Evolutionary conservation across 2,113 vertebrate genomes (phyloP), one percentile per base, ranked within the genome.

Genomic region (Garra rufa): DNA sequence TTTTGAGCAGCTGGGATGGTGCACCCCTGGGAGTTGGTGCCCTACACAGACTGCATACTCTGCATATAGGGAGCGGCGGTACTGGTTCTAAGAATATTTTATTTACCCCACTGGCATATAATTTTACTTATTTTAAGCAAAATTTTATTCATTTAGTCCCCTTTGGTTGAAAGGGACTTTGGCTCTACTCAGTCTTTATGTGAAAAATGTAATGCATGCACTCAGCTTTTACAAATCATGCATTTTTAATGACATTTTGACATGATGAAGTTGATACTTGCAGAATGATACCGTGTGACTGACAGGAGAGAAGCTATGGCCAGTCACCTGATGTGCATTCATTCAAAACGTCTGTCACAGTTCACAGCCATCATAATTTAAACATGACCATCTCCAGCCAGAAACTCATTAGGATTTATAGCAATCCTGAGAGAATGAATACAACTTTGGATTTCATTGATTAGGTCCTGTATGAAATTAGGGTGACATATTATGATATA

Each of bases 301-400:
- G 67, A 43, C 43, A 65, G 55, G 28, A 48, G 59, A 50, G 44
- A 67, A 41, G 43, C 46, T 26, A 76, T 13, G 14, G 13, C 11
- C 44, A 30, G 61, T n/a, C 59, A 52, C 21, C 28, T 77, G 46
- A 77, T 19, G 69, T 65, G 9, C 3, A 2, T 55, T 70, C 50
- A 69, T 77, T 63, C 61, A n/a, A 46, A 30, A 44, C 21, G 15
- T 50, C 24, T 82, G 80, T 44, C 74, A 59, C 79, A 30, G 50
- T 83, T 65, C 52, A 71, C 43, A 38, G 19, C 28, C 15, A 1
- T 82, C 24, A 77, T 77, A 74, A 76, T 85, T 67, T 85, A 85
- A 85, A 85, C 59, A 70, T 85, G 71, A 76, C 11, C 26, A 21
- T 44, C 30, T 63, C 71, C 59, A 26, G 57, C n/a, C 44, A 67